These are phyloP conservation scores for Pararge aegeria DNA, from an alignment of 1,140 invertebrate species.

Conservation along the genomic window DNA sequence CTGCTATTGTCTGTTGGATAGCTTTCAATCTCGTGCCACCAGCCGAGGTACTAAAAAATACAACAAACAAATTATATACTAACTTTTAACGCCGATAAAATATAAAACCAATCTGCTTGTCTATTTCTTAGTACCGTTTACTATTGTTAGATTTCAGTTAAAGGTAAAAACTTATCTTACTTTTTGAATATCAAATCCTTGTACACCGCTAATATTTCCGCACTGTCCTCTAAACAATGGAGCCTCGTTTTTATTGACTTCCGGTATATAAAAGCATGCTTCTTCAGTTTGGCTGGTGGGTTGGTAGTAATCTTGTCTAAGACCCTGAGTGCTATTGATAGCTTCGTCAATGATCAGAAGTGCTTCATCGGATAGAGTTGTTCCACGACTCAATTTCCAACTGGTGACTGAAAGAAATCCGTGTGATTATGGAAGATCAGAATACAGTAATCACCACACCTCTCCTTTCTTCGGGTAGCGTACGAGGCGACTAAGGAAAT, in stretches of 20 bases:
- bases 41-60: conserved; percentile 50
- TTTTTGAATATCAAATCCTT: conserved; percentile 46
- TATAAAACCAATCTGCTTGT: too few relatives aligned
- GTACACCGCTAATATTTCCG: conserved; percentile 42
- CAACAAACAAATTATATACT: too few relatives aligned
- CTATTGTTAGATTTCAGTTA: too few relatives aligned
- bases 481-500: too few relatives aligned
- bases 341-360: conserved; percentile 38
- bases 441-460: too few relatives aligned
- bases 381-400: conserved; percentile 58
- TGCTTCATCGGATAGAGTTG: conserved; percentile 32
- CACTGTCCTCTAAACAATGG: conserved; percentile 57
- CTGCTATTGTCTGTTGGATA: conserved; percentile 40
- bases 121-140: too few relatives aligned
- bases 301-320: conserved; percentile 47
- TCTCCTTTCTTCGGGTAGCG: too few relatives aligned
- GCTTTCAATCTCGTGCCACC: conserved; percentile 64
- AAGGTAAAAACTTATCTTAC: conserved; percentile 35
- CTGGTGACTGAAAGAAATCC: conserved; percentile 53
- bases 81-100: too few relatives aligned
- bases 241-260: conserved; percentile 33
- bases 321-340: conserved; percentile 51
- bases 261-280: conserved; percentile 61
- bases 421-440: too few relatives aligned
- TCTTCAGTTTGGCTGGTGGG: conserved; percentile 49